Conservation (phyloP, 2,797 vertebrate genomes). For the Premnoplex brunnescens region DNA sequence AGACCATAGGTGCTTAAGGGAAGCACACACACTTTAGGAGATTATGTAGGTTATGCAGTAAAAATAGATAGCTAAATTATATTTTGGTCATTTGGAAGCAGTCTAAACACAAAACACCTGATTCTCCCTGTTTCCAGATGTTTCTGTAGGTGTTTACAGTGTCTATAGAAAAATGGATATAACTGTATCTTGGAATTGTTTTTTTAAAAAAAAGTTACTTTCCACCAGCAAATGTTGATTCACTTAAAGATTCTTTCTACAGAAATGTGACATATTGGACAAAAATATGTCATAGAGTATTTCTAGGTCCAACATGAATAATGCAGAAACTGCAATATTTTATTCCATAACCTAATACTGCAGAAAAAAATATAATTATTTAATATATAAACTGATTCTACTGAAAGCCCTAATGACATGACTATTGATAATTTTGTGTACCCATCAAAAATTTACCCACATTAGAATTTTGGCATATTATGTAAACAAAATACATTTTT, state of each 20-base stretch:
- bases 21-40: not conserved
- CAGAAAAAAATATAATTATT: not conserved
- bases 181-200: not conserved
- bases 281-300: not conserved
- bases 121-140: not conserved
- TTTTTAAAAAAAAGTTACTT: not conserved
- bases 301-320: not conserved
- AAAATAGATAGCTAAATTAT: not conserved
- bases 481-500: not conserved
- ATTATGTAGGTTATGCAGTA: not conserved
- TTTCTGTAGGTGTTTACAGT: not conserved
- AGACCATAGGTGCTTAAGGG: not conserved
- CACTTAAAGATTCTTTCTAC: not conserved
- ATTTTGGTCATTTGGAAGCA: not conserved
- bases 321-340: not conserved
- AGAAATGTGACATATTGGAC: not conserved
- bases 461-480: not conserved
- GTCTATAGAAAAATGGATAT: not conserved
- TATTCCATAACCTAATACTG: not conserved
- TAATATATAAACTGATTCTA: not conserved
- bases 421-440: not conserved
- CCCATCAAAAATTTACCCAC: not conserved
- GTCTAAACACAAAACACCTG: not conserved
- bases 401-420: not conserved
- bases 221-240: not conserved